These are phyloP conservation scores for Agapornis roseicollis DNA, from an alignment of 2,113 vertebrate species.

Conservation along the genomic window DNA sequence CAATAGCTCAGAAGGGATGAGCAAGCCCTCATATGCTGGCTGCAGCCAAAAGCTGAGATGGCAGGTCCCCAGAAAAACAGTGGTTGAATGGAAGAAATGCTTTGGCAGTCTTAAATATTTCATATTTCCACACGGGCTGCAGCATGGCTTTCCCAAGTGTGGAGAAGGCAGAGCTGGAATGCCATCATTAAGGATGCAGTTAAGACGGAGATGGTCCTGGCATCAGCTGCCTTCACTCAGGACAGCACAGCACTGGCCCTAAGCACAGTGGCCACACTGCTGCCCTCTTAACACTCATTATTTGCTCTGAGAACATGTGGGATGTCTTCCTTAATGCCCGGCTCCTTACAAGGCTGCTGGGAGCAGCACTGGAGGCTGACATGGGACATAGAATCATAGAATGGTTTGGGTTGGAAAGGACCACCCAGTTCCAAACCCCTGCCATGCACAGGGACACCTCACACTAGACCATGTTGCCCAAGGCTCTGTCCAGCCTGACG, in stretches of 20 bases:
- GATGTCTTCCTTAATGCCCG: background rate
- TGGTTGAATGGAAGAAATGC: background rate
- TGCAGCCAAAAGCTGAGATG: background rate
- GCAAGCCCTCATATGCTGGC: background rate
- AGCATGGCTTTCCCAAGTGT: fast-evolving
- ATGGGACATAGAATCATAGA: background rate
- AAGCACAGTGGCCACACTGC: fast-evolving
- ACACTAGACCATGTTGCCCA: background rate
- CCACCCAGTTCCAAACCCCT: background rate
- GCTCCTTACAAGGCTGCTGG: background rate
- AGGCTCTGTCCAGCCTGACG: background rate
- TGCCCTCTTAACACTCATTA: background rate
- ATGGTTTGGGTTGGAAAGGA: background rate
- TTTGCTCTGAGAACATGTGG: background rate
- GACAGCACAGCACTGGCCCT: background rate
- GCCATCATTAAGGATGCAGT: background rate
- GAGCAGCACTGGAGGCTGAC: background rate
- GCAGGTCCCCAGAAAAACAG: background rate
- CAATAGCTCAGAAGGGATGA: background rate
- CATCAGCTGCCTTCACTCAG: background rate
- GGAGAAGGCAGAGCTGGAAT: fast-evolving
- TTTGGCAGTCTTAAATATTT: background rate
- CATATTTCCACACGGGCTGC: background rate
- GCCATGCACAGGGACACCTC: background rate
- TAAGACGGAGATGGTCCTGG: background rate